A percentile compares a stretch with the other conserved stretches of the same genome.
Evolutionary conservation across 2,113 vertebrate genomes (phyloP).

Genomic region (Sitta europaea): DNA sequence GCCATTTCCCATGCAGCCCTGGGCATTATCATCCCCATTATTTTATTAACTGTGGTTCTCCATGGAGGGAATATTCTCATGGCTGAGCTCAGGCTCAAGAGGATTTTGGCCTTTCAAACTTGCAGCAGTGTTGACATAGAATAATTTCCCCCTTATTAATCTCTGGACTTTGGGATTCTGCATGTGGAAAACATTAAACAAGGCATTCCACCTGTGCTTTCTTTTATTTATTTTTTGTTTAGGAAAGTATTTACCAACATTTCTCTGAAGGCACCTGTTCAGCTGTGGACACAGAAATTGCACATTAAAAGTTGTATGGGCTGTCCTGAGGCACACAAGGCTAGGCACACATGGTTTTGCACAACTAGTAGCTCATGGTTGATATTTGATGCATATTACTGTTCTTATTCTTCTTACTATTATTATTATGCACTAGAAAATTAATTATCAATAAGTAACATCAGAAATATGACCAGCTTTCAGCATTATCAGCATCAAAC

Average conservation of each 20-base stretch:
- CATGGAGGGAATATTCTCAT: background rate
- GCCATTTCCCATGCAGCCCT: background rate
- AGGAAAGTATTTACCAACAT: background rate
- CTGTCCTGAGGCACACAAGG: background rate
- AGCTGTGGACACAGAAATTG: background rate
- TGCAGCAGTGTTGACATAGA: background rate
- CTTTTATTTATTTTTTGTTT: slow-evolving; percentile 6
- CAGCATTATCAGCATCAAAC: background rate
- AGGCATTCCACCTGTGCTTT: background rate
- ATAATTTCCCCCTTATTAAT: background rate
- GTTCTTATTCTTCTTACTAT: background rate
- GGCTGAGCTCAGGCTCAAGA: background rate
- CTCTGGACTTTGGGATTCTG: background rate
- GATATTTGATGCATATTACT: background rate
- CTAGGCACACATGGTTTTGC: background rate
- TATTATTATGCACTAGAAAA: background rate
- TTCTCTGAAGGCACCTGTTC: background rate
- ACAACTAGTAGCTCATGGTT: background rate
- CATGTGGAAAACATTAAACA: background rate
- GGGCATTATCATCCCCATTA: background rate
- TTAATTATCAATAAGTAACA: background rate
- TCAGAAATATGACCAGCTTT: background rate
- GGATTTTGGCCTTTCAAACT: background rate
- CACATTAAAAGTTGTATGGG: background rate
- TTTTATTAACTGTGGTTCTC: background rate